These are phyloP conservation scores for Hyaena hyaena DNA, from an alignment of 2,113 vertebrate species.

Conservation along the genomic window DNA sequence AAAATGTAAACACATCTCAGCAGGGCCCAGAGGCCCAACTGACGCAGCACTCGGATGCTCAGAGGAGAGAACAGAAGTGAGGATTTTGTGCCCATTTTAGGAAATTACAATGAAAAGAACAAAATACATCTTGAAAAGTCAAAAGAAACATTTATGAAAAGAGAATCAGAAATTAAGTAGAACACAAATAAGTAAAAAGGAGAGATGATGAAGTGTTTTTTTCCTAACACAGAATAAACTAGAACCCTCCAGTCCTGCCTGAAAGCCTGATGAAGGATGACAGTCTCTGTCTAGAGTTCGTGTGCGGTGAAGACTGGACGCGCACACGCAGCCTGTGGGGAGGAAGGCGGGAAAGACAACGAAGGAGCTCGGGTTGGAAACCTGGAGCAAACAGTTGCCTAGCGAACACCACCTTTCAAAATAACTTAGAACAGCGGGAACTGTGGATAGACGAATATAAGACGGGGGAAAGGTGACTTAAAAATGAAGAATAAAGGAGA, in stretches of 20 bases:
- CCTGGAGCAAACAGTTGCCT: neutral
- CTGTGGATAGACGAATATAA: rapidly evolving
- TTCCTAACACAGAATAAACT: neutral
- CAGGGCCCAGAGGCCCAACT: rapidly evolving
- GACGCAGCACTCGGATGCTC: rapidly evolving
- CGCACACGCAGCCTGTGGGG: rapidly evolving
- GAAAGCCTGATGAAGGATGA: rapidly evolving
- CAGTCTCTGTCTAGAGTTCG: rapidly evolving
- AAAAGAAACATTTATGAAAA: neutral
- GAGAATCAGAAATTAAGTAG: neutral
- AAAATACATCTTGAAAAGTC: neutral
- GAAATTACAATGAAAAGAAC: neutral
- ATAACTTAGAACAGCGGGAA: neutral
- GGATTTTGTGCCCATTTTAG: neutral
- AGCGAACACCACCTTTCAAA: neutral
- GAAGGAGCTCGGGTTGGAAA: neutral
- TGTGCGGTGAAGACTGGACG: rapidly evolving
- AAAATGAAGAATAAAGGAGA: rapidly evolving
- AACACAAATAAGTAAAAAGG: neutral
- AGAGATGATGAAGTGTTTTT: neutral
- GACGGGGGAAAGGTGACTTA: neutral
- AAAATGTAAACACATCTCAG: rapidly evolving
- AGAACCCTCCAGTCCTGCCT: neutral
- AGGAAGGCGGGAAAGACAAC: neutral
- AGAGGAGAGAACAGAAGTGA: rapidly evolving